Base-by-base conservation (phyloP, 2,797 vertebrate species). In the Naso thynnoides region DNA sequence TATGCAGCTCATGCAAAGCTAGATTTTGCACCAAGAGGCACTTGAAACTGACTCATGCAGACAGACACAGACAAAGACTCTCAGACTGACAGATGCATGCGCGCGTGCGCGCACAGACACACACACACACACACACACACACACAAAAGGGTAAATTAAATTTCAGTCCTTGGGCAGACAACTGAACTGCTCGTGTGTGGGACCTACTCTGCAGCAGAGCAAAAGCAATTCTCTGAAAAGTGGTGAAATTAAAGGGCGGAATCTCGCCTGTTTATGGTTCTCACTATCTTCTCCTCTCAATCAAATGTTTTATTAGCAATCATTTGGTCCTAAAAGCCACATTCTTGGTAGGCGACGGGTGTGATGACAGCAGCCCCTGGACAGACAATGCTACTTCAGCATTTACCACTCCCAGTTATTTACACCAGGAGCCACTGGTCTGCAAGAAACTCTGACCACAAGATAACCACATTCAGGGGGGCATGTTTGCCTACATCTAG, bases 241-340 rank as follows among this genome's bases (percentile, higher is more conserved):
- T 78, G 91, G 92, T 63, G 73, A 93, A 95, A 95, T 94, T 94
- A 95, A 94, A 95, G 93, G 92, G 92, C 90, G 94, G 88, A 93
- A 94, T 93, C 80, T 87, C 90, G 90, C 86, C 92, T 88, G 91
- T 93, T 94, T 94, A 94, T 93, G 89, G 92, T 88, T 88, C 89
- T 86, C 91, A 90, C 90, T 89, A 88, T 88, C 78, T 88, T 85
- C 88, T 90, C 86, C 90, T 93, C 93, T 95, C 94, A 94, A 95
- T 94, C 94, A 94, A 94, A 94, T 86, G 89, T 93, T 95, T 95
- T 94, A 95, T 93, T 94, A 92, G 93, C 94, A 94, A 95, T 95
- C 91, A 94, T 95, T 94, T 82, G 90, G 89, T 91, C 89, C 91
- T 93, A 91, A 93, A 94, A 92, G 92, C 94, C 89, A 83, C 85